A percentile compares a stretch with the other conserved stretches of the same genome.
phyloP scores from a whole-genome alignment of 2,888 invertebrate species.

The Erebia palarica region DNA sequence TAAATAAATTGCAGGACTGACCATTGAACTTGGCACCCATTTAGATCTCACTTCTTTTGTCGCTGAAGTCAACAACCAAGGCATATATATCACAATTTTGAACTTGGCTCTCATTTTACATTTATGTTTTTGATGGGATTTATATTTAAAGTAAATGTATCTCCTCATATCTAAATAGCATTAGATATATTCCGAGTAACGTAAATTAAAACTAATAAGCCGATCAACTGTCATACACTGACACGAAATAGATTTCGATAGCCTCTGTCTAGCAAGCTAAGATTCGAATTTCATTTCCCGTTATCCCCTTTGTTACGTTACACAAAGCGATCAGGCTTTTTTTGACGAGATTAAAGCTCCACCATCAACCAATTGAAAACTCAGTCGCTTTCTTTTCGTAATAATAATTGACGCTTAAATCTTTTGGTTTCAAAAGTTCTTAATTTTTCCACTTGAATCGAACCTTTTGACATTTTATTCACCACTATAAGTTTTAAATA shows the following conservation, averaged over 20 bases:
- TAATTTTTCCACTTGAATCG: slow-evolving; percentile 15
- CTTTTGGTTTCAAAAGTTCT: slow-evolving; percentile 1
- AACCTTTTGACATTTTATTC: slow-evolving; percentile 12
- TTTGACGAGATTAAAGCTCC: slow-evolving; percentile 20
- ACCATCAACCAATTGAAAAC: slow-evolving; percentile 19
- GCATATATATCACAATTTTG: no score
- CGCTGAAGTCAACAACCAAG: no score
- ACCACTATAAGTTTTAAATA: background rate
- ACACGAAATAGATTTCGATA: slow-evolving; percentile 26
- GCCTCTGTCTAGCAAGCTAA: slow-evolving; percentile 17
- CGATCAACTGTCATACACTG: slow-evolving; percentile 7
- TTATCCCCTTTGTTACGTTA: slow-evolving; percentile 33
- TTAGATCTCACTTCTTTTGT: no score
- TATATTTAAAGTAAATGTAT: background rate
- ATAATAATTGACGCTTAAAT: slow-evolving; percentile 23
- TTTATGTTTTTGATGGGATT: no score
- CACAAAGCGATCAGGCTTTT: slow-evolving; percentile 30
- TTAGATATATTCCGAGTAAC: background rate
- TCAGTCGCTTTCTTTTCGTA: slow-evolving; percentile 12
- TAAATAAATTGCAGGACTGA: no score
- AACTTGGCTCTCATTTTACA: no score
- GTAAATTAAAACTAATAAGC: slow-evolving; percentile 17
- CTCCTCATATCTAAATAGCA: background rate
- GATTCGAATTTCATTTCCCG: slow-evolving; percentile 34
- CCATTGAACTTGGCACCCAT: no score